A percentile compares a stretch with the other conserved stretches of the same genome.
Conservation (phyloP, 2,113 vertebrate genomes). For the Vidua macroura region DNA sequence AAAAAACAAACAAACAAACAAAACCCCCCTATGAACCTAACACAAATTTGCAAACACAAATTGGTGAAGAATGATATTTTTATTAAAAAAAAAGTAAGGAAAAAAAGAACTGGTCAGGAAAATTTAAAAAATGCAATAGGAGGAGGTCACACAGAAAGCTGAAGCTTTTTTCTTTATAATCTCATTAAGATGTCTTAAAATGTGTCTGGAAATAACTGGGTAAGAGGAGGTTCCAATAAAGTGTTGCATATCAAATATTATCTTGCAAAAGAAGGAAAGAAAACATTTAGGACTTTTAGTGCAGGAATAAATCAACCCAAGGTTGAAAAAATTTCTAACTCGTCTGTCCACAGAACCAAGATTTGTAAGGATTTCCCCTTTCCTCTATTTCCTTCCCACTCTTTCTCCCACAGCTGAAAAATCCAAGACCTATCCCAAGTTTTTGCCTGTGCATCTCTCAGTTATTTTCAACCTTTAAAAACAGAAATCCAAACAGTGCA, state of each 20-base stretch:
- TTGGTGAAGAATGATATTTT: not conserved
- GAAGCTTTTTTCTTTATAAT: not conserved
- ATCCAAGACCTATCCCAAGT: not conserved
- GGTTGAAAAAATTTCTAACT: not conserved
- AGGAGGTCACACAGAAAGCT: not conserved
- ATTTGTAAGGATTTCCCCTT: not conserved
- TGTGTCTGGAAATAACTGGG: not conserved
- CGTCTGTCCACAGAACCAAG: not conserved
- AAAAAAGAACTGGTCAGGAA: rapidly evolving
- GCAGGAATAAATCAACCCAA: not conserved
- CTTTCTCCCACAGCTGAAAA: not conserved
- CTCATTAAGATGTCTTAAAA: not conserved
- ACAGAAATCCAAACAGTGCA: not conserved
- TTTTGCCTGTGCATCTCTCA: not conserved
- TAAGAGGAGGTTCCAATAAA: not conserved
- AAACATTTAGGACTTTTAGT: not conserved
- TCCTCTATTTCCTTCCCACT: not conserved
- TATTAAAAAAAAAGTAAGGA: not conserved
- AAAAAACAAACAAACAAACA: no score
- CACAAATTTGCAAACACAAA: not conserved
- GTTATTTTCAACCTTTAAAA: not conserved
- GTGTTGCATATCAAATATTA: not conserved
- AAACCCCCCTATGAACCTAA: rapidly evolving
- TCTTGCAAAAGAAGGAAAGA: not conserved
- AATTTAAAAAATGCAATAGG: not conserved